Evolutionary conservation across 2,888 invertebrate species (phyloP), one percentile per base, ranked within the genome.

Genomic region (Melanotus villosus): DNA sequence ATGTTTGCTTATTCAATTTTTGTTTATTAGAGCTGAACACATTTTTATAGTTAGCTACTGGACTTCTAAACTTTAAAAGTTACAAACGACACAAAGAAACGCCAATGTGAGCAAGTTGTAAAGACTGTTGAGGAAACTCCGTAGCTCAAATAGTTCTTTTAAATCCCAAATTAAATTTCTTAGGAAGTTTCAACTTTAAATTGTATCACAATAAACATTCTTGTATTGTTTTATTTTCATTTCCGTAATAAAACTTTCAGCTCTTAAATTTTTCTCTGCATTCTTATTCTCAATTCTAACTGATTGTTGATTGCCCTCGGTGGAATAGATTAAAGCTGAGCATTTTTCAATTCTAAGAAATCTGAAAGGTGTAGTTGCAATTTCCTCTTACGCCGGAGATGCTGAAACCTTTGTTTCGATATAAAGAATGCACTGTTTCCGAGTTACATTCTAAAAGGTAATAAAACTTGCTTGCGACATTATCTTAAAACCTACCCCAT

Each of bases 161-260:
- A 67, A 65, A 65, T 47, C 45, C 36, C 30, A 60, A 60, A 67
- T 60, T 60, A 67, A 67, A 60, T 59, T 67, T 59, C 52, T 67
- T 50, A 45, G 59, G 19, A 21, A 43, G 30, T 60, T 54, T 57
- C 57, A 65, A 65, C 34, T 57, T 58, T 65, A 65, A 57, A 57
- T 65, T 65, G 47, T 18, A 23, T 45, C 45, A 65, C 34, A 65
- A 57, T 57, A 57, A 45, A 36, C 45, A 65, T 57, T 41, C 30
- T 38, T 21, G 38, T 26, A 16, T 52, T 23, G 50, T 50, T 50
- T n/a, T 14, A 26, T 2, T 50, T 50, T 50, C 21, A 26, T 50
- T 50, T 7, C 50, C 9, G 14, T 1, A 50, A 50, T n/a, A 50
- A 50, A 26, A 50, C 23, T 50, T 50, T 6, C 23, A 45, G 19